Evolutionary conservation across 2,113 vertebrate species (phyloP).

Genomic region (Tricholaema leucomelas): DNA sequence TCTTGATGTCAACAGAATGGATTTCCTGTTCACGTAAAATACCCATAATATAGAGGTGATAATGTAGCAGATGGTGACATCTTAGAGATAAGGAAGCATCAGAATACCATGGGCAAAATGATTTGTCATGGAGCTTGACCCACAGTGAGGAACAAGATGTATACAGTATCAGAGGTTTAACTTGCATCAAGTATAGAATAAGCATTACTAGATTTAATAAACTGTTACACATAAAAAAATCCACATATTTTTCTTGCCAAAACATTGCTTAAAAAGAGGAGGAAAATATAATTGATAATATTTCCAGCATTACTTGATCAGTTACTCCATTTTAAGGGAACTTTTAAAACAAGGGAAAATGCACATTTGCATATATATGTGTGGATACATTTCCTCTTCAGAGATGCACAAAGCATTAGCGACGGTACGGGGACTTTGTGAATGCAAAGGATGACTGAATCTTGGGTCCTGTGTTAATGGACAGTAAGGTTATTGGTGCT

Average conservation of each 20-base stretch:
- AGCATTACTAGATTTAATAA: neutral
- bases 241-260: neutral
- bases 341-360: neutral
- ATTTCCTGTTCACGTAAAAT: neutral
- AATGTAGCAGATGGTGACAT: neutral
- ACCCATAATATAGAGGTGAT: neutral
- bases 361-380: neutral
- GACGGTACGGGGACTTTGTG: neutral
- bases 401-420: neutral
- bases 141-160: neutral
- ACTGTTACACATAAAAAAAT: neutral
- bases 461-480: rapidly evolving
- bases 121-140: neutral
- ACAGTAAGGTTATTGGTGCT: too few relatives aligned
- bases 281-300: neutral
- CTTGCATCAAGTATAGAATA: neutral
- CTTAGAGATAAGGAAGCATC: neutral
- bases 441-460: neutral
- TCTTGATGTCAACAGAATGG: neutral
- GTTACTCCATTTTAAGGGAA: neutral
- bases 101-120: neutral
- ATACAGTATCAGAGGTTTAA: neutral
- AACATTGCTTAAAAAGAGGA: neutral
- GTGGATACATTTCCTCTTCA: neutral
- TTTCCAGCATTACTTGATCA: neutral